Base-by-base conservation (phyloP, 1,140 invertebrate genomes). In the Heliconius eleuchia region DNA sequence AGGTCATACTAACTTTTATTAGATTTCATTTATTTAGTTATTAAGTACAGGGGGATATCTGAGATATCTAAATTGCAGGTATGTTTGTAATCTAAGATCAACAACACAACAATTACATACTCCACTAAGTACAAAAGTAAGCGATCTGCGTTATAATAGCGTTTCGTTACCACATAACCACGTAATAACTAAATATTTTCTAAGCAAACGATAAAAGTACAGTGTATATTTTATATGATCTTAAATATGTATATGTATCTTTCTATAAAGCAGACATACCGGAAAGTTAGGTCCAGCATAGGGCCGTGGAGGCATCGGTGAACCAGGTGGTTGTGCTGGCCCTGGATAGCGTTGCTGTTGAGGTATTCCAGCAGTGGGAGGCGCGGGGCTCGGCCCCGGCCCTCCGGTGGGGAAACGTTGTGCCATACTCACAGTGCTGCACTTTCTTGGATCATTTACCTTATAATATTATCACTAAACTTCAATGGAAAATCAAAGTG, bases 221-320 rank as follows among this genome's bases (percentile, higher is more conserved):
- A 37, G 6, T 37, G 34, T 37, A 37, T 37, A 37, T 37, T 37
- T 7, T 60, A 60, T 60, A 11, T 60, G 9, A 23, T 60, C n/a
- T 23, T 11, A 27, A 60, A 23, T 60, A n/a, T 23, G n/a, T 27
- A 27, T n/a, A 23, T 23, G 6, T 55, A 55, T 55, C 16, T 55
- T 8, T 55, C 16, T n/a, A 55, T 8, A 55, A 16, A 19, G 18
- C n/a, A 55, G 4, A 55, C 55, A n/a, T 23, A 94, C 91, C 46
- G 89, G 89, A 57, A 94, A 94, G 52, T 87, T 91, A 76, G 89
- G 91, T 77, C 87, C 88, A 42, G 92, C 87, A 74, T 92, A 93
- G 8, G 90, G 91, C 30, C 92, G 82, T 0, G 91, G 89, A 8
- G 89, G 91, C 90, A 92, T 91, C 0, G 91, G 86, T 1, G 87